These are phyloP conservation scores for Timandra comae DNA, from an alignment of 2,888 invertebrate genomes.

Conservation along the genomic window DNA sequence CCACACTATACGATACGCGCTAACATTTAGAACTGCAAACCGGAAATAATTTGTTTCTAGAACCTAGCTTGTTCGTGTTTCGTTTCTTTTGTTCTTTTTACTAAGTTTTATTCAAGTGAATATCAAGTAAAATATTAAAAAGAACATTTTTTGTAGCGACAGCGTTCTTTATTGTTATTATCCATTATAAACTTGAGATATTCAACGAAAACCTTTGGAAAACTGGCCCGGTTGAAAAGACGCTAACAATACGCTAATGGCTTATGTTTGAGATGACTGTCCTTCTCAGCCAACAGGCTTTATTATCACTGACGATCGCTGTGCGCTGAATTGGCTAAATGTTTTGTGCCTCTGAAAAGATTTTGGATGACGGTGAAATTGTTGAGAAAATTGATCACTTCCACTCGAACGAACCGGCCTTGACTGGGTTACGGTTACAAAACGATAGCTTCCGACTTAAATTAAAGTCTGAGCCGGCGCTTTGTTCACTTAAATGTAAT, in stretches of 20 bases:
- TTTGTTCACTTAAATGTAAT: not conserved
- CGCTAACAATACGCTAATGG: constrained; percentile 71
- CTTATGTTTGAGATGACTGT: constrained; percentile 70
- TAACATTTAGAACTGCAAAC: not conserved
- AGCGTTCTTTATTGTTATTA: constrained; percentile 11
- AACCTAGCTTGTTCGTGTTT: not conserved
- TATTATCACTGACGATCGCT: constrained; percentile 61
- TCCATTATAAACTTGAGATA: constrained; percentile 33
- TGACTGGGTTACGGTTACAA: constrained; percentile 36
- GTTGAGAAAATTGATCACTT: constrained; percentile 74
- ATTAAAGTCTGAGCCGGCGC: constrained; percentile 1
- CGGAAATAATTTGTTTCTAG: constrained; percentile 2
- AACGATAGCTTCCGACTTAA: constrained; percentile 15
- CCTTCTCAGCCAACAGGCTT: constrained; percentile 65
- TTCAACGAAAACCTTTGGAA: constrained; percentile 40
- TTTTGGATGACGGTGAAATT: constrained; percentile 73
- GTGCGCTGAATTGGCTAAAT: constrained; percentile 74
- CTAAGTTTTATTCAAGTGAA: not conserved
- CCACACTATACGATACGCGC: constrained; percentile 27
- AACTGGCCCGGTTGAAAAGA: constrained; percentile 53
- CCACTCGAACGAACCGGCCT: constrained; percentile 54
- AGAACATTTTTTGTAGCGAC: too few species aligned
- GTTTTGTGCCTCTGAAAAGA: constrained; percentile 71
- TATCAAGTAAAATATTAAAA: constrained; percentile 4
- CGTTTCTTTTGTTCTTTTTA: constrained; percentile 1